Evolutionary conservation across 2,888 invertebrate species (phyloP).

Genomic region (Scaptomyza polygonia): DNA sequence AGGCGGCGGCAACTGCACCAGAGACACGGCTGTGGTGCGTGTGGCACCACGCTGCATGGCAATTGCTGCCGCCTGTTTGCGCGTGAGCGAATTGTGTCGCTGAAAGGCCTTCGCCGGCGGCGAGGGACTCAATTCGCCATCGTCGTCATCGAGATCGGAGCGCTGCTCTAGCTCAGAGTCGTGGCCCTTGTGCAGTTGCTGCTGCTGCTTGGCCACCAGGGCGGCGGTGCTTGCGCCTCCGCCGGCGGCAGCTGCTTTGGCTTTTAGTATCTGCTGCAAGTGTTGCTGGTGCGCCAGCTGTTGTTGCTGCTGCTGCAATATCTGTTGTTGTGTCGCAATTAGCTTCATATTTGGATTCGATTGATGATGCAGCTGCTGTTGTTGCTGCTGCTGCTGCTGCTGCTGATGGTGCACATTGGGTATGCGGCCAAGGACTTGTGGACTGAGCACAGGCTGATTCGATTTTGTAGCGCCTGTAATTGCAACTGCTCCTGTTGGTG

Average conservation of each 20-base stretch:
- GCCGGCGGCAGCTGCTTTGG: slow-evolving; percentile 80
- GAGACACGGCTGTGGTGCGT: slow-evolving; percentile 88
- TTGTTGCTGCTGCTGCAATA: slow-evolving; percentile 78
- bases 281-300: slow-evolving; percentile 82
- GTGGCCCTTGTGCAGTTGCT: slow-evolving; percentile 73
- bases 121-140: slow-evolving; percentile 84
- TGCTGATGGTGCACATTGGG: slow-evolving; percentile 72
- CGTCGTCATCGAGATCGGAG: slow-evolving; percentile 81
- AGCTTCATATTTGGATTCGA: slow-evolving; percentile 81
- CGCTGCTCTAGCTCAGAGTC: slow-evolving; percentile 83
- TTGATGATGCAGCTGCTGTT: slow-evolving; percentile 66
- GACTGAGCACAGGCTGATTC: slow-evolving; percentile 56
- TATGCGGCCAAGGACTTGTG: slow-evolving; percentile 76
- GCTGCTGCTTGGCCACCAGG: slow-evolving; percentile 81
- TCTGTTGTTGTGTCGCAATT: slow-evolving; percentile 81
- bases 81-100: slow-evolving; percentile 87
- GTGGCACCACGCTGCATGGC: slow-evolving; percentile 86
- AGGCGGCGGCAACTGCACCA: slow-evolving; percentile 93
- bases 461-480: slow-evolving; percentile 50
- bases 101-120: slow-evolving; percentile 85
- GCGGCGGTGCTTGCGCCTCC: slow-evolving; percentile 79
- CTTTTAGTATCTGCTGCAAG: slow-evolving; percentile 81
- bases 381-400: slow-evolving; percentile 60
- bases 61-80: slow-evolving; percentile 87
- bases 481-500: slow-evolving; percentile 48